Evolutionary conservation across 2,113 vertebrate species (phyloP).

Genomic region (Guaruba guarouba): DNA sequence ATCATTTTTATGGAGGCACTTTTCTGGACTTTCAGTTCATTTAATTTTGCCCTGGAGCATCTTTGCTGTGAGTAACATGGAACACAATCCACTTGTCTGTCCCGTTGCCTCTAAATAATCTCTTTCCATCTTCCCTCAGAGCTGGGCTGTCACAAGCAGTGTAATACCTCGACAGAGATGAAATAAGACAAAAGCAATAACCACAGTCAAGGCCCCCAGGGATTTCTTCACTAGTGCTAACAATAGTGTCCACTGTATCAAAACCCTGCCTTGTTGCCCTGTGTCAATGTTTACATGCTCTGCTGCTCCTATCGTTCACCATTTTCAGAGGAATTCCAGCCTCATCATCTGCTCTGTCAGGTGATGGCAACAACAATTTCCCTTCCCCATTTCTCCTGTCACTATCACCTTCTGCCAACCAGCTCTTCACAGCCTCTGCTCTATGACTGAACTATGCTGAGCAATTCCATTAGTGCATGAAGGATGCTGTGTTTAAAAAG

Average conservation of each 20-base stretch:
- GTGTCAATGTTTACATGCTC: slow-evolving; percentile 36
- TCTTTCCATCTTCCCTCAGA: slow-evolving; percentile 25
- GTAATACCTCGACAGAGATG: slow-evolving; percentile 20
- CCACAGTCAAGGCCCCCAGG: not conserved
- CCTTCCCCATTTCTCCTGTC: not conserved
- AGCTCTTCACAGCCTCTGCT: not conserved
- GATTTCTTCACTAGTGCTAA: slow-evolving; percentile 10
- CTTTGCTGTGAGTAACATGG: slow-evolving; percentile 30
- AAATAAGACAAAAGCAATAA: slow-evolving; percentile 60
- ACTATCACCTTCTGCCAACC: not conserved
- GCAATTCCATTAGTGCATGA: not conserved
- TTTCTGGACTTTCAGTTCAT: slow-evolving; percentile 27
- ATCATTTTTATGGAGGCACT: slow-evolving; percentile 34
- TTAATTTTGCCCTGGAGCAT: slow-evolving; percentile 52
- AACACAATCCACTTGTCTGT: slow-evolving; percentile 30
- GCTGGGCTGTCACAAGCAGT: slow-evolving; percentile 33
- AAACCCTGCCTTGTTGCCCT: slow-evolving; percentile 22
- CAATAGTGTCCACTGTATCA: slow-evolving; percentile 40
- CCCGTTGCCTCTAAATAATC: slow-evolving; percentile 36
- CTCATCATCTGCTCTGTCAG: not conserved
- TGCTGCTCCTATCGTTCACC: not conserved
- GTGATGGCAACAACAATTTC: not conserved
- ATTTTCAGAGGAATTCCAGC: not conserved
- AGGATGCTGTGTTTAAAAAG: not conserved
- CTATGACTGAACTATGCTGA: accelerated